Base-by-base conservation (phyloP, 2,888 invertebrate genomes). In the Podabrus alpinus region DNA sequence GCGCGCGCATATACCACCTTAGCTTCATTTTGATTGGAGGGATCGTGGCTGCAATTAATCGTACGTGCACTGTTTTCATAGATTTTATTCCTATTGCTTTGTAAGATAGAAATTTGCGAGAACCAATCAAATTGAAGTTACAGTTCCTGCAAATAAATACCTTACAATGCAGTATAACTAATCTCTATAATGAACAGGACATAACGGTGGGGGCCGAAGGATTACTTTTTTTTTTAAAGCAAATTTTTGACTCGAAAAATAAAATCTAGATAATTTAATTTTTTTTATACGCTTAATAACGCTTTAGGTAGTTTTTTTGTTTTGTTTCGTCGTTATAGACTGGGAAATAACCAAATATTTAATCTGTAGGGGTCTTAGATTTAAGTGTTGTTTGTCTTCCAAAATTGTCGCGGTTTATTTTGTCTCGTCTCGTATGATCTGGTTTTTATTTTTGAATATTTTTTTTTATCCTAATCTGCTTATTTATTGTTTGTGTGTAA, bases 331-430 rank as follows among this genome's bases (percentile, higher is more conserved):
- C 17, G 21, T 45, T 45, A 83, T 83, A 83, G 85, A 85, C 85
- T 85, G 85, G 83, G 82, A 21, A 64, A 78, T 81, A 73, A 85
- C 84, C 84, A 85, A 82, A 82, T 82, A 82, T 83, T 77, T 80
- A 77, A 78, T 78, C 74, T 62, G 77, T 79, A 80, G 75, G 77
- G 77, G 77, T 74, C 78, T 77, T 80, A 79, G 78, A 69, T 78
- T 75, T 79, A 78, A 71, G 78, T 74, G 69, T 78, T 77, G 71
- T 74, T 72, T 77, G 80, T 80, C 80, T 80, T 80, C 80, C 80
- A 80, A 80, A 78, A 78, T 79, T 74, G n/a, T 45, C 21, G 74
- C 71, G 77, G 72, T 79, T 79, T 64, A n/a, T 66, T 77, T 79
- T 77, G 45, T 45, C 45, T 45, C 45, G 72, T 67, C 59, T 72